A percentile compares a stretch with the other conserved stretches of the same genome.
Conservation (phyloP, 2,113 vertebrate genomes). For the Panurus biarmicus region DNA sequence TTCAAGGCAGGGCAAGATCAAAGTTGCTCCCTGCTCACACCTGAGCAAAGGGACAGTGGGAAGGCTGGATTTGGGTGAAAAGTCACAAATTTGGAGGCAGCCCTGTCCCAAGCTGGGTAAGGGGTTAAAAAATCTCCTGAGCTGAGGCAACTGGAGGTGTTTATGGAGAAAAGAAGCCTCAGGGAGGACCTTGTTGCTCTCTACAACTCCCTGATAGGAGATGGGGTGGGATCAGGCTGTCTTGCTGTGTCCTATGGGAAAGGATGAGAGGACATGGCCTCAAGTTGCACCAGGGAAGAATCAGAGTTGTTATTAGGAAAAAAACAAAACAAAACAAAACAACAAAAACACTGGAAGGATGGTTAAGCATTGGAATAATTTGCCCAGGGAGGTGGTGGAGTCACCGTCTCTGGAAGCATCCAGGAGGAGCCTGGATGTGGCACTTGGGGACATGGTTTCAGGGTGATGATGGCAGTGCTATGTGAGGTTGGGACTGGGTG, state of each 20-base stretch:
- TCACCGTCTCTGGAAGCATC: fast-evolving
- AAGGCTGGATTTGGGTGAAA: neutral
- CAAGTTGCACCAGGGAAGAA: neutral
- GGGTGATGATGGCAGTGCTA: neutral
- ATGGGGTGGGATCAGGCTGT: fast-evolving
- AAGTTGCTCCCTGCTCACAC: fast-evolving
- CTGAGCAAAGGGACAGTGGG: neutral
- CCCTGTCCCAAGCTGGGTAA: neutral
- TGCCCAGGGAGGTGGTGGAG: neutral
- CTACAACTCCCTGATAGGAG: neutral
- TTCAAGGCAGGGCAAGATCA: fast-evolving
- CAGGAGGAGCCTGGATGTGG: neutral
- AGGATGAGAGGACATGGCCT: neutral
- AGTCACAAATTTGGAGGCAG: neutral
- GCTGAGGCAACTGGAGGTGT: neutral
- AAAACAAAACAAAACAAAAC: too few species aligned
- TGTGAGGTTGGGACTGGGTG: neutral
- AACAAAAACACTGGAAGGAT: neutral
- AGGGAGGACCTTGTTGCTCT: fast-evolving
- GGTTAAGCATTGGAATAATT: neutral
- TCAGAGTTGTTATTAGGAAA: too few species aligned
- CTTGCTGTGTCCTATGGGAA: neutral
- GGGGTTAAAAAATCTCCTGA: neutral
- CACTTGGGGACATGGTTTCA: neutral
- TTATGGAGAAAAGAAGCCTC: neutral